These are phyloP conservation scores for Cotesia glomerata DNA, from an alignment of 1,140 invertebrate genomes.

Conservation along the genomic window DNA sequence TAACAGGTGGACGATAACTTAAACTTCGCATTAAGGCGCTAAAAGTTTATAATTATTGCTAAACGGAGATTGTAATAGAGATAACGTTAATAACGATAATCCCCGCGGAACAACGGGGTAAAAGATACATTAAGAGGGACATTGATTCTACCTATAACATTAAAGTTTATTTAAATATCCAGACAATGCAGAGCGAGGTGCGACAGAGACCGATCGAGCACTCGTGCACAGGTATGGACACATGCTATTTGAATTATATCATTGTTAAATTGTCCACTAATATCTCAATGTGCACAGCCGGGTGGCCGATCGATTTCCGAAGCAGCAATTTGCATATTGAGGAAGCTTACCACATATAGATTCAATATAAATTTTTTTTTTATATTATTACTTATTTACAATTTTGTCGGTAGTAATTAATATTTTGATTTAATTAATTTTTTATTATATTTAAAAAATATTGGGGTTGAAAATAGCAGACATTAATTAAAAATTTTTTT, in stretches of 20 bases:
- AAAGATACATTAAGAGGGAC: no score
- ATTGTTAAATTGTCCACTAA: constrained; percentile 10
- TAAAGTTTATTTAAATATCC: no score
- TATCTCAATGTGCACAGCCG: constrained; percentile 3
- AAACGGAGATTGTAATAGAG: neutral
- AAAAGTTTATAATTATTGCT: no score
- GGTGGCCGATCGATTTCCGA: neutral
- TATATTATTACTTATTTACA: neutral
- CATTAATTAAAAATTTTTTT: no score
- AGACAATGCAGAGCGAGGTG: constrained; percentile 23
- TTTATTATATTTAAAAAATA: no score
- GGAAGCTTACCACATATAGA: neutral
- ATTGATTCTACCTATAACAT: no score
- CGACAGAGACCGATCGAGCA: constrained; percentile 26
- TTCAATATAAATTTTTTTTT: neutral
- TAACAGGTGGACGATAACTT: constrained; percentile 24
- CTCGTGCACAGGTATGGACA: constrained; percentile 29
- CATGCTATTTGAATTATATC: constrained; percentile 12
- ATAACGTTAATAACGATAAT: neutral
- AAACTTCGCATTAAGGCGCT: no score
- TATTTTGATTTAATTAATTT: neutral
- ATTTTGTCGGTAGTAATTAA: neutral
- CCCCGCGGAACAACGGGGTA: neutral
- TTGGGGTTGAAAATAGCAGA: no score
- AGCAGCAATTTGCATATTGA: constrained; percentile 2